Base-by-base conservation (phyloP, 23 tunicate genomes). In the Ciona savignyi region DNA sequence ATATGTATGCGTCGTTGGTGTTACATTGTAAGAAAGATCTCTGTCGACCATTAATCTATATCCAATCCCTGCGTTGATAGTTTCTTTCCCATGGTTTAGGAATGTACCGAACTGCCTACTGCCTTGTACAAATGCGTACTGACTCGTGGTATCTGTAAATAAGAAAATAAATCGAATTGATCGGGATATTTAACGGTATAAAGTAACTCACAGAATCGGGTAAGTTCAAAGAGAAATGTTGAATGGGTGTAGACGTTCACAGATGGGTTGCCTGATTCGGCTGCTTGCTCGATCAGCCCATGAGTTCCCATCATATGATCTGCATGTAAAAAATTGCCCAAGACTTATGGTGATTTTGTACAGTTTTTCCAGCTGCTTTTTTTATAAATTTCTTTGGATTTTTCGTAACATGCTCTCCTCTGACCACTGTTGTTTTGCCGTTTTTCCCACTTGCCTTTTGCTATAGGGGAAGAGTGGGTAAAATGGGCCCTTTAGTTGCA, bases 41-140 rank as follows among this genome's bases (percentile, higher is more conserved):
- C 4, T 25, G 32, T 64, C 63, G 1, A 62, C 33, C 34, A 21
- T 27, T 9, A 87, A 29, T 3, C 28, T 20, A 0, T 74, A 81
- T 2, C 95, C 95, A 1, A 87, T 76, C 3, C 87, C 87, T 6
- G 87, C 70, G 66, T 80, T 79, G 2, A 80, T 64, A 24, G 28
- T 51, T 23, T 81, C 87, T 35, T 60, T 82, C 23, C 28, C 66
- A 24, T 56, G 63, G 1, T 81, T 34, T 35, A 89, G 61, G 3
- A 72, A n/a, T 1, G 60, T 33, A 4, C 96, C 96, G 51, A 89
- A 78, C 62, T 89, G 96, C 62, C 96, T 74, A 28, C 61, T 35
- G 27, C 60, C 85, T 67, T 88, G 64, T 32, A 34, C 35, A 21
- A 70, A 71, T 0, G 70, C 85, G 70, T 72, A 78, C 15, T 78